phyloP scores from a whole-genome alignment of 2,888 invertebrate genomes.

The Lasioglossum zephyrum region DNA sequence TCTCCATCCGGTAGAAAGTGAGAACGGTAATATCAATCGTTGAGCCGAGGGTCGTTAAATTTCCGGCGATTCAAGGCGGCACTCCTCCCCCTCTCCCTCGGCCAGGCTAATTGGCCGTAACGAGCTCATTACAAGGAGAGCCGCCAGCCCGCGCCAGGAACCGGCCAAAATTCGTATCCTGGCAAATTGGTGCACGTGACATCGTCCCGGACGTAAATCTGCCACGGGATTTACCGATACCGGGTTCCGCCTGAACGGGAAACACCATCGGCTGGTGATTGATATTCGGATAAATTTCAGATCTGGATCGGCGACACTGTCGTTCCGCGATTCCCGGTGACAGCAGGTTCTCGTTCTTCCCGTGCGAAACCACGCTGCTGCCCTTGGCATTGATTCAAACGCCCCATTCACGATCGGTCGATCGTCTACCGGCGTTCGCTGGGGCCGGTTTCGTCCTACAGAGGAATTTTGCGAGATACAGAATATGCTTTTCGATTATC shows the following conservation, averaged over 20 bases:
- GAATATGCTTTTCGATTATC: too few species aligned
- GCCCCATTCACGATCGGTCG: neutral
- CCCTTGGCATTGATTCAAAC: slow-evolving; percentile 13
- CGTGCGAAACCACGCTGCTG: neutral
- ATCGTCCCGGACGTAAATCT: slow-evolving; percentile 38
- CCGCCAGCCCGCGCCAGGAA: slow-evolving; percentile 18
- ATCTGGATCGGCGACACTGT: neutral
- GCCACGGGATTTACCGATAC: slow-evolving; percentile 38
- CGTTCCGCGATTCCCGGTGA: neutral
- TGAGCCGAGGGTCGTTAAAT: slow-evolving; percentile 28
- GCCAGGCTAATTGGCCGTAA: slow-evolving; percentile 30
- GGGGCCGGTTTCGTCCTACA: neutral
- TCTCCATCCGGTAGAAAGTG: neutral
- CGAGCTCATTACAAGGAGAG: slow-evolving; percentile 42
- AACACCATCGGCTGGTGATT: slow-evolving; percentile 31
- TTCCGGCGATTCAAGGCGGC: neutral
- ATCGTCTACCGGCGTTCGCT: neutral
- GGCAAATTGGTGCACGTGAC: slow-evolving; percentile 52
- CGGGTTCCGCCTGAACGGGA: slow-evolving; percentile 22
- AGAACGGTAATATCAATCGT: slow-evolving; percentile 1
- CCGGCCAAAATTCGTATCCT: slow-evolving; percentile 43
- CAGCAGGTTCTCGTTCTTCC: neutral
- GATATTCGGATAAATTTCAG: slow-evolving; percentile 35
- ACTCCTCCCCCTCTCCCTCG: neutral
- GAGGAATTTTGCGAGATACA: neutral